phyloP scores from a whole-genome alignment of 2,113 vertebrate species.

The Equus przewalskii region DNA sequence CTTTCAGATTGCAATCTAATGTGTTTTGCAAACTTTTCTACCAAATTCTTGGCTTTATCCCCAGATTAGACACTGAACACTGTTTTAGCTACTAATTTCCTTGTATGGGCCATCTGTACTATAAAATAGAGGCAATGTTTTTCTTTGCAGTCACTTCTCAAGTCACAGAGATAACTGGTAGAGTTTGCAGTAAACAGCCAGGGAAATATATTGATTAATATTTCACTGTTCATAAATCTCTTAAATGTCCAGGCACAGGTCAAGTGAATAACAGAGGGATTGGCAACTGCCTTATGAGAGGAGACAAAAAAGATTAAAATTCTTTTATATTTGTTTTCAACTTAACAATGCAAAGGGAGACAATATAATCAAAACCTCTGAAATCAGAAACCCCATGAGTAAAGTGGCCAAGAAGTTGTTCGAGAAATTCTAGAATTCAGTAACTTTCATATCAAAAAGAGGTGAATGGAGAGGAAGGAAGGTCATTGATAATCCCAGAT shows the following conservation, averaged over 20 bases:
- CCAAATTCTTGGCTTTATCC: slow-evolving; percentile 75
- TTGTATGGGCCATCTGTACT: slow-evolving; percentile 37
- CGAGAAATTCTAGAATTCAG: not conserved
- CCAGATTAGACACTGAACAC: slow-evolving; percentile 67
- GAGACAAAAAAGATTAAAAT: not conserved
- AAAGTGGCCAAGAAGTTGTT: not conserved
- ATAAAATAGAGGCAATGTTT: slow-evolving; percentile 43
- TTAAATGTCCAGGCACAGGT: not conserved
- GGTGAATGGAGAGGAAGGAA: not conserved
- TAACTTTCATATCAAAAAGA: not conserved
- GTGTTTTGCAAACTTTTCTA: slow-evolving; percentile 71
- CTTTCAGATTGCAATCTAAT: slow-evolving; percentile 73
- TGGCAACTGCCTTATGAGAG: not conserved
- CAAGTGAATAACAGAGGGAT: slow-evolving; percentile 25
- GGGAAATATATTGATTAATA: slow-evolving; percentile 40
- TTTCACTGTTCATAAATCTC: not conserved
- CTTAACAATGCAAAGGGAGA: not conserved
- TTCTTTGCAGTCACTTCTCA: slow-evolving; percentile 29
- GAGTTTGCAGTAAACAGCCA: not conserved
- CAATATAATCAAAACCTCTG: not conserved
- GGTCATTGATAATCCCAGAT: slow-evolving; percentile 31
- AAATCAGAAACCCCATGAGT: not conserved
- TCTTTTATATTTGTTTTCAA: slow-evolving; percentile 24
- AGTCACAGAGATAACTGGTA: not conserved
- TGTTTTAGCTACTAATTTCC: slow-evolving; percentile 63